Percentiles rank a stretch among this genome's conserved stretches.
phyloP scores from a whole-genome alignment of 2,797 vertebrate species.

The Gallinago nigripennis region DNA sequence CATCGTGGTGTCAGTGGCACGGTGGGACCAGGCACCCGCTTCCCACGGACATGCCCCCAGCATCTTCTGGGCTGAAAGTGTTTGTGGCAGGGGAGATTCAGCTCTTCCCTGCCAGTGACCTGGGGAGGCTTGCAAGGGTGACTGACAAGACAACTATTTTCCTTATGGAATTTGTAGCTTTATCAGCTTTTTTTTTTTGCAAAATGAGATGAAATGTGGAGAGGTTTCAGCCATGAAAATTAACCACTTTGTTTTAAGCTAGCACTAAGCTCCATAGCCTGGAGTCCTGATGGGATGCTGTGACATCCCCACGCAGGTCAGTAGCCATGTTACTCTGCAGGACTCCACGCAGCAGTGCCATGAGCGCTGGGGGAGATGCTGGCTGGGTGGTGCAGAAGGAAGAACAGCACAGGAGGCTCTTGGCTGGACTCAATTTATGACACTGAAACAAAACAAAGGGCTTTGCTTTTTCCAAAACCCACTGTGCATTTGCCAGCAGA shows the following conservation, averaged over 20 bases:
- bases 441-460: neutral
- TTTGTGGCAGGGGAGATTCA: neutral
- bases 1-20: accelerated
- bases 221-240: neutral
- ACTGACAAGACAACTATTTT: neutral
- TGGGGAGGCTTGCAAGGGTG: neutral
- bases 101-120: neutral
- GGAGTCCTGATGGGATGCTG: neutral
- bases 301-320: accelerated
- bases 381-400: neutral
- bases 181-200: neutral
- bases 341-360: neutral
- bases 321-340: accelerated
- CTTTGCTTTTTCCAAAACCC: neutral
- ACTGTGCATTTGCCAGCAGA: neutral
- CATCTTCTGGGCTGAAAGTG: neutral
- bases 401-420: neutral
- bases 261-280: neutral
- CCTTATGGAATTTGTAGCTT: neutral
- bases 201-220: neutral
- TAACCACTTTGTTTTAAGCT: neutral
- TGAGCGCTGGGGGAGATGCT: accelerated
- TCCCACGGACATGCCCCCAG: accelerated
- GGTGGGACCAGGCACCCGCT: no score
- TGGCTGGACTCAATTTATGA: neutral